Evolutionary conservation across 2,797 vertebrate species (phyloP), one percentile per base, ranked within the genome.

Genomic region (Valencia hispanica): DNA sequence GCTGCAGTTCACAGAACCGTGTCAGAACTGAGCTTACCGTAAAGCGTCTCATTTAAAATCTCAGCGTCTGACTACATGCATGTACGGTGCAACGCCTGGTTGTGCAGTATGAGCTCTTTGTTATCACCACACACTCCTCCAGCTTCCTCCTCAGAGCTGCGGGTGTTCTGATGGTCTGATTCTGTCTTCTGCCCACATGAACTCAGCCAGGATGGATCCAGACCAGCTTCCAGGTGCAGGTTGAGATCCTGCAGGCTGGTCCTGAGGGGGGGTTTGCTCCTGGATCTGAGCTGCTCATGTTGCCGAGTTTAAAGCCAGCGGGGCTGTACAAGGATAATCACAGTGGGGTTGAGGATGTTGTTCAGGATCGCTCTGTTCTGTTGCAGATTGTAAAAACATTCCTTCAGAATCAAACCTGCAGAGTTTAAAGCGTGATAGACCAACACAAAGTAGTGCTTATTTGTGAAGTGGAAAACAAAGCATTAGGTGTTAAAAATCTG

Each of bases 121-220:
- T 72, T 72, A 11, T 39, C 36, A 25, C 39, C 65, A 68, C 5
- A 68, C 22, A 45, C 11, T 68, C 65, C 36, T 91, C 87, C 39
- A 68, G 74, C 73, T 71, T 72, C 17, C 22, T 43, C 22, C 25
- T 68, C 65, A 39, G 39, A 68, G 65, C 41, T 68, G 65, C n/a
- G 14, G 65, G 39, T 15, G n/a, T 14, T 57, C 55, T 4, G 50
- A 51, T 25, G 50, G 20, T 7, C 50, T 51, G 34, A 65, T 65
- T 36, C 18, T 65, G 17, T 48, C 15, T 48, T 25, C 65, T 27
- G 41, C 6, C 15, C 5, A 12, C 55, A n/a, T n/a, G 61, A 39
- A 25, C 34, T 12, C 36, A 17, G 39, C 41, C 41, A 68, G 65
- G 41, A 17, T 4, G 41, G 65, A 27, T 27, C 39, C 65, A 68